Evolutionary conservation across 1,140 invertebrate genomes (phyloP).

Genomic region (Drosophila teissieri): DNA sequence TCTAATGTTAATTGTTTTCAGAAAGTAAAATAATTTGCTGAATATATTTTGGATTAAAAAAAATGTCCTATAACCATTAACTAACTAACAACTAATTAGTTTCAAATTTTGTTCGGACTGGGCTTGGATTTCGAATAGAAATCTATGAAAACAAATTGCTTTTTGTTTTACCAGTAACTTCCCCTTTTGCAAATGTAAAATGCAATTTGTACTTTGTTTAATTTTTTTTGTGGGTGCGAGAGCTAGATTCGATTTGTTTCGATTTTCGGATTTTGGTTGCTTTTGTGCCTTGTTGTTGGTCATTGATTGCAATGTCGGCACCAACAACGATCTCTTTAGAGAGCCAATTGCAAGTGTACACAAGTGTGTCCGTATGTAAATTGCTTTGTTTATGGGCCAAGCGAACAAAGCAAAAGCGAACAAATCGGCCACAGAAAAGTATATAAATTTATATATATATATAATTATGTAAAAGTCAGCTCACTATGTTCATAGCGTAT

Average conservation of each 20-base stretch:
- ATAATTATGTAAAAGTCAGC: conserved; percentile 4
- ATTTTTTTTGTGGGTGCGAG: background rate
- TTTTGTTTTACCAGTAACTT: background rate
- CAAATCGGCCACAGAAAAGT: conserved; percentile 19
- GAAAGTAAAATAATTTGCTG: too few relatives aligned
- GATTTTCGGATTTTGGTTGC: conserved; percentile 4
- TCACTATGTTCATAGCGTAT: conserved; percentile 2
- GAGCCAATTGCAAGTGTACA: conserved; percentile 31
- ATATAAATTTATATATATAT: conserved; percentile 22
- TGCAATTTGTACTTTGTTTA: conserved; percentile 26
- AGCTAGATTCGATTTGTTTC: conserved; percentile 18
- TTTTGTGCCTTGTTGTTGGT: conserved; percentile 33
- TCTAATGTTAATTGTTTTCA: too few relatives aligned
- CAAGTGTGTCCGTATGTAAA: conserved; percentile 51
- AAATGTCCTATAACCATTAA: background rate
- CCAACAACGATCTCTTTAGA: conserved; percentile 50
- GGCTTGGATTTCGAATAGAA: background rate
- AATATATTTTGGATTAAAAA: background rate
- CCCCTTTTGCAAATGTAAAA: conserved; percentile 7
- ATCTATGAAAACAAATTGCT: conserved; percentile 6
- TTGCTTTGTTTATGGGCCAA: conserved; percentile 62
- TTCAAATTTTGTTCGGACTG: background rate
- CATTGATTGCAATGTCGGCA: conserved; percentile 53
- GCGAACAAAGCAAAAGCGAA: conserved; percentile 40
- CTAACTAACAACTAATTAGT: background rate